Evolutionary conservation across 2,888 invertebrate genomes (phyloP).

Genomic region (Oligia latruncula): DNA sequence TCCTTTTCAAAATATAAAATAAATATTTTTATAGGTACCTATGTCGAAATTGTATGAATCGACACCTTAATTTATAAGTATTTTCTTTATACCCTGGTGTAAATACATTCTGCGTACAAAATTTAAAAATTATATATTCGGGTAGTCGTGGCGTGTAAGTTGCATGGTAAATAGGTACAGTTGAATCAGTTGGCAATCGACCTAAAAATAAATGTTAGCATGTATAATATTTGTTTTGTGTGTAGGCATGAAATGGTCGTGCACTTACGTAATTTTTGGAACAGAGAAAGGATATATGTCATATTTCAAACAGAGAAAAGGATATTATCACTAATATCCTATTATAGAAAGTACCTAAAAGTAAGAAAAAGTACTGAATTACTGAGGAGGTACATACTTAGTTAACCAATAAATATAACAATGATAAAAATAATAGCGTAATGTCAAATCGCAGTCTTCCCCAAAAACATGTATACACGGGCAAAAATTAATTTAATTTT

Average conservation of each 20-base stretch:
- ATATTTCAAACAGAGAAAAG: neutral
- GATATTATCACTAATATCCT: neutral
- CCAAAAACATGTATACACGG: neutral
- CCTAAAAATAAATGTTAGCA: neutral
- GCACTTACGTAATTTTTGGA: neutral
- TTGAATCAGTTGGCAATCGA: neutral
- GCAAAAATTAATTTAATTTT: neutral
- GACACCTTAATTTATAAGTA: neutral
- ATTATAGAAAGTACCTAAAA: neutral
- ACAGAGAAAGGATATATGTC: neutral
- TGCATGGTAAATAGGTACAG: neutral
- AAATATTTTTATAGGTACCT: neutral
- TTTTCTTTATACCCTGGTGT: neutral
- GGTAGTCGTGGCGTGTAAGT: too few relatives aligned
- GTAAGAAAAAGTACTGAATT: neutral
- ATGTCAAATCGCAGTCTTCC: neutral
- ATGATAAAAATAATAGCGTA: neutral
- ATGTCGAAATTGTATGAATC: constrained; percentile 4
- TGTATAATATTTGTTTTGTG: neutral
- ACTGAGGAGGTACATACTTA: neutral
- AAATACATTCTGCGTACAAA: neutral
- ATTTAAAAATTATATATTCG: neutral
- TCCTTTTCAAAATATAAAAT: constrained; percentile 2
- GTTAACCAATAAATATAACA: constrained; percentile 3
- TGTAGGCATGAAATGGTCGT: neutral